Percentiles rank a stretch among this genome's conserved stretches.
phyloP scores from a whole-genome alignment of 2,797 vertebrate species.

The Phoebastria nigripes region DNA sequence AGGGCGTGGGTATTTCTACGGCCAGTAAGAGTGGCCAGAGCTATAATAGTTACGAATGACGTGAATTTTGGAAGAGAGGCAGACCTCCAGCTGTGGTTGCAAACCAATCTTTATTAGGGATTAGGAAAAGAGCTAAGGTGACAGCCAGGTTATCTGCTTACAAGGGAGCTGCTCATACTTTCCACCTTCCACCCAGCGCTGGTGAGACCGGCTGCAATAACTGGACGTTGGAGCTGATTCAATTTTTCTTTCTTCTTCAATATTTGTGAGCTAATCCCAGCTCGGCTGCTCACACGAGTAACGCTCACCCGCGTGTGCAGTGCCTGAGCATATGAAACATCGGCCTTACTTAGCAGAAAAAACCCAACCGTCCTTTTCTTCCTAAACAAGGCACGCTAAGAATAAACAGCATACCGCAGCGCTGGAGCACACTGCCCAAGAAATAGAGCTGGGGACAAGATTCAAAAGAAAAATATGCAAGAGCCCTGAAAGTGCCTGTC shows the following conservation, averaged over 20 bases:
- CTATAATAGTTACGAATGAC: fast-evolving
- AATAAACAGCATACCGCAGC: background rate
- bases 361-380: background rate
- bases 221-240: background rate
- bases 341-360: slow-evolving; percentile 12
- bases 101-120: background rate
- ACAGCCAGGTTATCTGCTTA: slow-evolving; percentile 23
- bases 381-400: slow-evolving; percentile 3
- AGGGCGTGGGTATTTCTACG: background rate
- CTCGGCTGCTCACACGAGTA: background rate
- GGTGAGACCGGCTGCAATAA: background rate
- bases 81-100: background rate
- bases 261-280: background rate
- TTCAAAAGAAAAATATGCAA: background rate
- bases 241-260: background rate
- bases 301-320: background rate
- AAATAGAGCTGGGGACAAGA: background rate
- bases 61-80: background rate
- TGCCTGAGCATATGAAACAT: background rate
- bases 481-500: background rate
- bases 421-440: background rate
- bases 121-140: background rate
- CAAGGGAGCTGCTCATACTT: background rate
- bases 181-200: background rate
- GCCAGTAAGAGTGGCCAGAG: background rate